Evolutionary conservation across 2,797 vertebrate species (phyloP), one percentile per base, ranked within the genome.

Genomic region (Amazona finschi): DNA sequence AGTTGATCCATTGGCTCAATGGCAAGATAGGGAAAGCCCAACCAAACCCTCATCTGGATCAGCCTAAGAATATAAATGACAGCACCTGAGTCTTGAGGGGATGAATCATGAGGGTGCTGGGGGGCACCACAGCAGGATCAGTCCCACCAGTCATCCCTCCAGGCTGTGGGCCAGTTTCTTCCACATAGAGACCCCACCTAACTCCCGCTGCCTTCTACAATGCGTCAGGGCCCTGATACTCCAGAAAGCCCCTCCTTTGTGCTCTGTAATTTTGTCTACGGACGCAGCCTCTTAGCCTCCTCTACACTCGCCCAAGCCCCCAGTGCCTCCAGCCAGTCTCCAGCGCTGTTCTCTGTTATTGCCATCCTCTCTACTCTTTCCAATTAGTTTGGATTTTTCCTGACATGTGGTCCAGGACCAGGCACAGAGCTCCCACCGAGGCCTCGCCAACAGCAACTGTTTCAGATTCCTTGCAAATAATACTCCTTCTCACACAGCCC

Each of bases 381-480:
- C 89, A 90, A 15, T 78, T 88, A 76, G 36, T 76, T 60, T 73
- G 50, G 43, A 92, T 95, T 95, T 93, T 82, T 85, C 86, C 75
- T 92, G 94, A 90, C 36, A 1, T 58, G 13, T 70, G 61, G 66
- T 87, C 84, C 74, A 0, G 0, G 74, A 70, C 43, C 55, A 82
- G 77, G 67, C 77, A 70, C 28, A 66, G 58, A 86, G 74, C 31
- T 85, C 44, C 72, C 15, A 12, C 36, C 1, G 30, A 87, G 70
- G 66, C 36, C 80, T 87, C 5, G 15, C 84, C 0, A 2, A 31
- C 87, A 90, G 90, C 80, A 33, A 92, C 50, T 18, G 7, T 36
- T 94, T 93, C 67, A 69, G 67, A 61, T 79, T 55, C 71, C 71
- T 84, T 36, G 50, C 0, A 1, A 90, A 57, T 18, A 31, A 78